These are phyloP conservation scores for Epistrophe eligans DNA, from an alignment of 2,888 invertebrate species.

Conservation along the genomic window DNA sequence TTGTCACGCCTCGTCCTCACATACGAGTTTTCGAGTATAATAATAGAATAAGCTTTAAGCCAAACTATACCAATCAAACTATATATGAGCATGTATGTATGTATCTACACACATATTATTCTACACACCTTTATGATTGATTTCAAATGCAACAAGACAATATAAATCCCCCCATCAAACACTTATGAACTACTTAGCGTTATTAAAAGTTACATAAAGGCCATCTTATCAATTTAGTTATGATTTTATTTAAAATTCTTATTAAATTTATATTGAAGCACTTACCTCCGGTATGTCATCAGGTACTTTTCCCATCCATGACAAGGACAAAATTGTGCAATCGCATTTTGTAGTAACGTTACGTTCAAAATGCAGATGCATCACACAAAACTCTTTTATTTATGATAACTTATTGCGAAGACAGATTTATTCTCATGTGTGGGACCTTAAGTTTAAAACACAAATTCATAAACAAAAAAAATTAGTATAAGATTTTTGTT, in stretches of 20 bases:
- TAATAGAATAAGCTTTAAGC: conserved; percentile 60
- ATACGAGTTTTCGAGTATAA: conserved; percentile 20
- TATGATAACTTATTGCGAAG: conserved; percentile 21
- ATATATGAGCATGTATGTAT: neutral
- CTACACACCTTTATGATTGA: conserved; percentile 32
- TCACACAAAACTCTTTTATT: conserved; percentile 82
- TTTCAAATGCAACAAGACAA: conserved; percentile 39
- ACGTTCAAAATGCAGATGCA: conserved; percentile 98
- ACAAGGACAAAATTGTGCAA: conserved; percentile 96
- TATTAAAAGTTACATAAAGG: conserved; percentile 23
- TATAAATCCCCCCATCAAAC: neutral
- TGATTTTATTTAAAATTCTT: neutral
- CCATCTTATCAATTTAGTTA: neutral
- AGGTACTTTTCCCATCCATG: conserved; percentile 99
- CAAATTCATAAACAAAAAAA: conserved; percentile 10
- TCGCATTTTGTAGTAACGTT: conserved; percentile 97
- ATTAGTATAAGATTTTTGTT: neutral
- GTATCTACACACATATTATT: conserved; percentile 12
- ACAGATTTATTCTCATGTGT: conserved; percentile 41
- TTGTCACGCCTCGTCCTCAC: conserved; percentile 23
- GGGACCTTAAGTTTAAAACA: conserved; percentile 9
- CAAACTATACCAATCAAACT: conserved; percentile 21
- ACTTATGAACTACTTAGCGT: conserved; percentile 8
- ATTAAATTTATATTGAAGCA: conserved; percentile 42
- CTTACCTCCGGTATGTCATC: conserved; percentile 96